Evolutionary conservation across 2,797 vertebrate species (phyloP).

Genomic region (Falco biarmicus): DNA sequence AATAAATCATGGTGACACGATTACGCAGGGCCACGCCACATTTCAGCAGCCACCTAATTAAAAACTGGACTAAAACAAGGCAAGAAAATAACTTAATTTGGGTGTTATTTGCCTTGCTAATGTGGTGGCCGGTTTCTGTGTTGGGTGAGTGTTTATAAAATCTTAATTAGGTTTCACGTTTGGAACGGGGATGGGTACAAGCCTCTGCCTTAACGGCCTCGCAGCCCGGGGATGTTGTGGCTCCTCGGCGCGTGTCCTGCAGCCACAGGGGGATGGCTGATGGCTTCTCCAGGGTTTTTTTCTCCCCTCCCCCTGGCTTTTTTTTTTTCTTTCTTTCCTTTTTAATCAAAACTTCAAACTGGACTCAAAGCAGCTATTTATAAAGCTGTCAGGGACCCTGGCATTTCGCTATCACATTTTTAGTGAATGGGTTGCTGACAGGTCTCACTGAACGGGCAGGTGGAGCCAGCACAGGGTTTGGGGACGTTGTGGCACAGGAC

Average conservation of each 20-base stretch:
- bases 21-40: not conserved
- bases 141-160: constrained; percentile 49
- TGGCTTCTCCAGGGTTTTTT: not conserved
- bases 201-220: constrained; percentile 14
- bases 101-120: constrained; percentile 54
- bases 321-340: not conserved
- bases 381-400: constrained; percentile 45
- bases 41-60: constrained; percentile 59
- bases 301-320: not conserved
- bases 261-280: not conserved
- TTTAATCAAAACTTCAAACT: constrained; percentile 45
- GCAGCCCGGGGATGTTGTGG: not conserved
- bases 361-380: constrained; percentile 43
- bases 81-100: constrained; percentile 49
- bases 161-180: constrained; percentile 60
- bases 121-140: not conserved
- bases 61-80: constrained; percentile 47
- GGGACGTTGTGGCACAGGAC: rapidly evolving
- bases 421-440: not conserved
- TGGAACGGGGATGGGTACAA: constrained; percentile 35
- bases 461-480: not conserved
- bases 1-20: constrained; percentile 13
- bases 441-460: not conserved
- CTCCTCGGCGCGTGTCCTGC: not conserved
- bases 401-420: not conserved